These are phyloP conservation scores for Steinernema khuongi DNA, from an alignment of 1,140 invertebrate species.

Conservation along the genomic window DNA sequence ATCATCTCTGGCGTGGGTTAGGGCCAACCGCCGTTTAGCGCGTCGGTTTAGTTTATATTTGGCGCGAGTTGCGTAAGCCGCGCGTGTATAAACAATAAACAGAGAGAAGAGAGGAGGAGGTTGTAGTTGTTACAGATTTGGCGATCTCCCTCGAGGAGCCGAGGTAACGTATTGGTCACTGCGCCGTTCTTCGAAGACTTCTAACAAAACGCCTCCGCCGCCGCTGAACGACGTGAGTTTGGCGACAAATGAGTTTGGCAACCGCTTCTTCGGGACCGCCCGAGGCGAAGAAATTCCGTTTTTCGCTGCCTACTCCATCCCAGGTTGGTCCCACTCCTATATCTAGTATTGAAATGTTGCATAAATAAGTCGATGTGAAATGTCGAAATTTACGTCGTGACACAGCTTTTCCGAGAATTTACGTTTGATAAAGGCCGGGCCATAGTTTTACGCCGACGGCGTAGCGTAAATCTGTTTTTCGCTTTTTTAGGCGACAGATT, in stretches of 20 bases:
- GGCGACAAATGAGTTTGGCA: constrained; percentile 32
- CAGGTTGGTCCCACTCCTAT: constrained; percentile 27
- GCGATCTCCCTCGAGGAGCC: not conserved
- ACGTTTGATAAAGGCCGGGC: too few relatives aligned
- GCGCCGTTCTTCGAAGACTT: not conserved
- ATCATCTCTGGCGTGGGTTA: not conserved
- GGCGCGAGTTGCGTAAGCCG: constrained; percentile 11
- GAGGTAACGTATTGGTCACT: not conserved
- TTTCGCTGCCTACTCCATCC: constrained; percentile 30
- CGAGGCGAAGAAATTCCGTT: constrained; percentile 40
- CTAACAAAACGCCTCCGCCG: not conserved
- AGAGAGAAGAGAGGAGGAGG: not conserved
- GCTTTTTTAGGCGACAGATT: too few relatives aligned
- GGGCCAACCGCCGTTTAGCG: constrained; percentile 10
- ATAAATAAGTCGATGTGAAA: too few relatives aligned
- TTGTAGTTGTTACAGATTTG: not conserved
- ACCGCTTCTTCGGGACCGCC: constrained; percentile 36
- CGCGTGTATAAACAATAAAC: constrained; percentile 13
- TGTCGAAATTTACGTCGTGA: too few relatives aligned
- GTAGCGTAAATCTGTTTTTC: too few relatives aligned
- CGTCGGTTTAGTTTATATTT: constrained; percentile 7
- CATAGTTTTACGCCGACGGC: too few relatives aligned
- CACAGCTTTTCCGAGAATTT: too few relatives aligned
- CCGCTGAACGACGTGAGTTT: not conserved
- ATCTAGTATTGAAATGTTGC: too few relatives aligned